A percentile compares a stretch with the other conserved stretches of the same genome.
Evolutionary conservation across 2,113 vertebrate genomes (phyloP).

Genomic region (Protobothrops flavoviridis): DNA sequence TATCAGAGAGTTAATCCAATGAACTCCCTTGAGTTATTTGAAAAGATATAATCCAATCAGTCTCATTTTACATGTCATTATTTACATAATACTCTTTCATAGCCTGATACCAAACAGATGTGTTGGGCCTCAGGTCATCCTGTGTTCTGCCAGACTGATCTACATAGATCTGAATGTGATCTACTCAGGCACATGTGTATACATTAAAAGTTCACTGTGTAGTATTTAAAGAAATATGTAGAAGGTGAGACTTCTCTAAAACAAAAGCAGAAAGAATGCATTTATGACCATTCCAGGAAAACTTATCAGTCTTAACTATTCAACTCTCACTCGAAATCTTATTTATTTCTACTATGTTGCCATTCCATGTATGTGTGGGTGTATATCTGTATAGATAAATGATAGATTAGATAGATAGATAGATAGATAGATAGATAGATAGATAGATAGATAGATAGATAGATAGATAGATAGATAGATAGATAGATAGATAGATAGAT

Average conservation of each 20-base stretch:
- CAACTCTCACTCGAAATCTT: constrained; percentile 26
- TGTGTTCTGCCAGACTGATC: not conserved
- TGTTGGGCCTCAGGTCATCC: not conserved
- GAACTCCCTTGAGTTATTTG: not conserved
- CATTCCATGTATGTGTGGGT: not conserved
- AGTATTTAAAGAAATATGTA: not conserved
- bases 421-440: too few species aligned
- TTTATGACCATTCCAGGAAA: constrained; percentile 9
- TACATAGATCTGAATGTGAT: not conserved
- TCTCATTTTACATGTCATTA: not conserved
- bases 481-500: too few species aligned
- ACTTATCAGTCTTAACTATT: not conserved
- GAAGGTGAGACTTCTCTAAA: not conserved
- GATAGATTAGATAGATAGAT: not conserved
- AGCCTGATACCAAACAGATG: not conserved
- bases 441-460: too few species aligned
- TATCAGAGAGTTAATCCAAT: not conserved
- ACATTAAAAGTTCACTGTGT: not conserved
- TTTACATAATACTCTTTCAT: not conserved
- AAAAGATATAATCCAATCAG: not conserved
- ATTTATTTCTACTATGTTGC: constrained; percentile 10
- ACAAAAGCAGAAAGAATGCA: not conserved
- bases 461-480: too few species aligned
- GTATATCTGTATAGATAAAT: not conserved
- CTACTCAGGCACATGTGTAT: not conserved